Percentiles rank a stretch among this genome's conserved stretches.
These are phyloP conservation scores for Actinia tenebrosa DNA, from an alignment of 64 coral and sea anemone genomes.

Conservation along the genomic window DNA sequence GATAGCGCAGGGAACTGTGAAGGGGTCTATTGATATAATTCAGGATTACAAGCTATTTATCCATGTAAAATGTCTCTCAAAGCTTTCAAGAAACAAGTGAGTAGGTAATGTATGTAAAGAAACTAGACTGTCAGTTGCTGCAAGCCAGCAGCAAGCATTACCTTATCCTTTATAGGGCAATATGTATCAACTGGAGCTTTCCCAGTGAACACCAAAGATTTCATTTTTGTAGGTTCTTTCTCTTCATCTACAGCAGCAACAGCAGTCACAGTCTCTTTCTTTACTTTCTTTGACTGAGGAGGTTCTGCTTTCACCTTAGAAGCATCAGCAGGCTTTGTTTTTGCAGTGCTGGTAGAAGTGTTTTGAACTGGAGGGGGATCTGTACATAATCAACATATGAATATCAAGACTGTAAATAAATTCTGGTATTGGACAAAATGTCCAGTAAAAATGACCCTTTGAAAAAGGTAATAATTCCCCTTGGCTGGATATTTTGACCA, in stretches of 20 bases:
- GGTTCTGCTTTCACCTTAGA: neutral
- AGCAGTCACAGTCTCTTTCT: slow-evolving; percentile 1
- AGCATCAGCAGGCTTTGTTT: neutral
- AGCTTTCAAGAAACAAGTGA: too few relatives aligned
- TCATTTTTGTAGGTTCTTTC: slow-evolving; percentile 44
- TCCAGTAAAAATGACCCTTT: too few relatives aligned
- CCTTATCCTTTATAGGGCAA: slow-evolving; percentile 82
- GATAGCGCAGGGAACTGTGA: too few relatives aligned
- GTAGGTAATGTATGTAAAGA: too few relatives aligned
- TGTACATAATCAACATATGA: neutral
- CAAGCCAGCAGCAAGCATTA: neutral
- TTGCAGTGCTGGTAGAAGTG: neutral
- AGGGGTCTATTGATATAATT: too few relatives aligned
- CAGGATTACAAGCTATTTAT: too few relatives aligned
- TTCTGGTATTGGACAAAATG: too few relatives aligned
- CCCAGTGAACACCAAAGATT: slow-evolving; percentile 86
- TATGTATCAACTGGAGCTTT: slow-evolving; percentile 82
- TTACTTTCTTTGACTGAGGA: slow-evolving; percentile 34
- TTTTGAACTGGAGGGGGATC: neutral
- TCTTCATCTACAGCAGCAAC: neutral
- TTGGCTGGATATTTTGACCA: too few relatives aligned
- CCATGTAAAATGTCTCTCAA: too few relatives aligned
- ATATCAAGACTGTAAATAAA: too few relatives aligned
- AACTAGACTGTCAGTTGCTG: too few relatives aligned
- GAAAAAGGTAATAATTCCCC: too few relatives aligned